These are phyloP conservation scores for Chionoecetes opilio DNA, from an alignment of 1,140 invertebrate genomes.

Conservation along the genomic window DNA sequence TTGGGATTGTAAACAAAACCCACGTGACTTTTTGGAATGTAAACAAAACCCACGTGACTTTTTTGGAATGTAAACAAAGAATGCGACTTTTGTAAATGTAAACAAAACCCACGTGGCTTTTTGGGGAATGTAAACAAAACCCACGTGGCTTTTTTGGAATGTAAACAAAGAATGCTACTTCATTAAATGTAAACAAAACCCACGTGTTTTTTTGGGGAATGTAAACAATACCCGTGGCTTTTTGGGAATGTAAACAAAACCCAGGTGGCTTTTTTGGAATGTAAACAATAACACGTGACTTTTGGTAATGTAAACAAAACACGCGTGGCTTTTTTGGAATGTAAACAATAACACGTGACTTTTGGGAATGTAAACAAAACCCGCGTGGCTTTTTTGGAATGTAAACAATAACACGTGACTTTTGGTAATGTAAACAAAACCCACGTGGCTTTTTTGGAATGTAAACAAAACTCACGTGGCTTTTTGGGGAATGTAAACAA, in stretches of 20 bases:
- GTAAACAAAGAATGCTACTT: neutral
- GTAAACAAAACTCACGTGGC: neutral
- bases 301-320: neutral
- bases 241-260: neutral
- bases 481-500: neutral
- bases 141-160: neutral
- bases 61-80: neutral
- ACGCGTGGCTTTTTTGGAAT: neutral
- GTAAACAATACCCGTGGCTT: neutral
- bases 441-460: neutral
- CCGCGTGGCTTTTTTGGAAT: too few species aligned
- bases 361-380: neutral
- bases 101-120: neutral
- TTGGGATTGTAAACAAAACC: neutral
- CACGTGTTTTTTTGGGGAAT: neutral
- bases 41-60: neutral
- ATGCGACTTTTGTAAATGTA: neutral
- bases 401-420: neutral
- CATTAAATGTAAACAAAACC: neutral
- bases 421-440: neutral
- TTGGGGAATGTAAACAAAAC: neutral
- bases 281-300: neutral
- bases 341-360: neutral
- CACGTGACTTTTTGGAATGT: neutral
- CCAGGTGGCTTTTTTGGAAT: neutral